phyloP scores from a whole-genome alignment of 1,140 invertebrate species.

The Arctopsyche grandis region DNA sequence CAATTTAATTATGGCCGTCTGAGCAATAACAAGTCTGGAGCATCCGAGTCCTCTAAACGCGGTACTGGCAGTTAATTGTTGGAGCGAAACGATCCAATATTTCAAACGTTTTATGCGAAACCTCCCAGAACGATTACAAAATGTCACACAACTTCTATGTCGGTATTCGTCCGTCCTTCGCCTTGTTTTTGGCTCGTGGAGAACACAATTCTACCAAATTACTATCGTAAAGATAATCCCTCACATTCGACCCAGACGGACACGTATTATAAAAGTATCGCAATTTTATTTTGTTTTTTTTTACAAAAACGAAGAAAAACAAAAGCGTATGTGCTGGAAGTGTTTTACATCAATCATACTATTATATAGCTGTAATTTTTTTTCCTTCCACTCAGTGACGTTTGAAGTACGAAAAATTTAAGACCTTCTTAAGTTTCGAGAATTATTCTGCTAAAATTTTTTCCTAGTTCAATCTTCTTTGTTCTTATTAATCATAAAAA shows the following conservation, averaged over 20 bases:
- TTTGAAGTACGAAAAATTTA: neutral
- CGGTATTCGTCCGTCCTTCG: too few relatives aligned
- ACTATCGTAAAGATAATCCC: neutral
- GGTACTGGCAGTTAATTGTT: conserved; percentile 1
- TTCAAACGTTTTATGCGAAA: conserved; percentile 34
- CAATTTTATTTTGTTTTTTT: neutral
- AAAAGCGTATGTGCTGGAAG: neutral
- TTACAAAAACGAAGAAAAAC: neutral
- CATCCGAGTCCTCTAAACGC: neutral
- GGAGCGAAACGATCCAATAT: conserved; percentile 31
- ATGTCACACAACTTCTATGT: neutral
- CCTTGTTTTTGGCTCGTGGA: neutral
- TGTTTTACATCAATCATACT: neutral
- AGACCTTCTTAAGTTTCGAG: too few relatives aligned
- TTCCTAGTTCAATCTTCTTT: too few relatives aligned
- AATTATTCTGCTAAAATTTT: too few relatives aligned
- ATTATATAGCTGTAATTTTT: neutral
- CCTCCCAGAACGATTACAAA: neutral
- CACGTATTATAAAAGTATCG: neutral
- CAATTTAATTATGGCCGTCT: neutral
- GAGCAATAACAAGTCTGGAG: neutral
- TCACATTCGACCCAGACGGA: neutral
- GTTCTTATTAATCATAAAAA: too few relatives aligned
- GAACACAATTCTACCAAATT: neutral
- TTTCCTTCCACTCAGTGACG: neutral